phyloP scores from a whole-genome alignment of 2,888 invertebrate genomes.

The Eupithecia pulchellata region DNA sequence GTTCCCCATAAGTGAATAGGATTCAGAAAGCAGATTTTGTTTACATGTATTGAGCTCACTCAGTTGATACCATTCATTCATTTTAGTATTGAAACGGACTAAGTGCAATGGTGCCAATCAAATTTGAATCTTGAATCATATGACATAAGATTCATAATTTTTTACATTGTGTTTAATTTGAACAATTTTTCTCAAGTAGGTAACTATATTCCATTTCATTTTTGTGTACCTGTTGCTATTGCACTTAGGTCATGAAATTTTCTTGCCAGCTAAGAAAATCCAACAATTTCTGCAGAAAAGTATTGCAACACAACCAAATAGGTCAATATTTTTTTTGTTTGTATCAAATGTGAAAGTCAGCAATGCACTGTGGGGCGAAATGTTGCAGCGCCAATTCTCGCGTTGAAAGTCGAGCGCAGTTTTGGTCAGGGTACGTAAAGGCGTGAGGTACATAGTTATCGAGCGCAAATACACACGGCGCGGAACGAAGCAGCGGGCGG shows the following conservation, averaged over 20 bases:
- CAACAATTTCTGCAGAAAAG: slow-evolving; percentile 52
- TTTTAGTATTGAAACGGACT: slow-evolving; percentile 3
- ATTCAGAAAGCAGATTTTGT: slow-evolving; percentile 10
- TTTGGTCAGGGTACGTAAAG: slow-evolving; percentile 58
- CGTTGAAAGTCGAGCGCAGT: slow-evolving; percentile 33
- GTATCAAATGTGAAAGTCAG: slow-evolving; percentile 65
- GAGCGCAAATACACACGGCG: slow-evolving; percentile 51
- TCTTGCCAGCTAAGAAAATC: slow-evolving; percentile 57
- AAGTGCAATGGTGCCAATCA: slow-evolving; percentile 11
- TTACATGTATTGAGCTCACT: slow-evolving; percentile 17
- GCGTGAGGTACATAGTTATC: slow-evolving; percentile 51
- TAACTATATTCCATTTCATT: slow-evolving; percentile 5
- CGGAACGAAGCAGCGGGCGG: slow-evolving; percentile 53
- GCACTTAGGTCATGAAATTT: slow-evolving; percentile 40
- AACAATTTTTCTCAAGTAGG: slow-evolving; percentile 16
- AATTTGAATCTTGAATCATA: slow-evolving; percentile 15
- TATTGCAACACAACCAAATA: slow-evolving; percentile 52
- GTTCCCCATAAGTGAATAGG: neutral
- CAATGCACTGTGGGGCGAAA: slow-evolving; percentile 63
- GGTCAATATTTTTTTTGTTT: slow-evolving; percentile 49
- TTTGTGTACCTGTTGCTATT: slow-evolving; percentile 22
- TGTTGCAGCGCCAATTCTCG: slow-evolving; percentile 55
- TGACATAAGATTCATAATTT: slow-evolving; percentile 8
- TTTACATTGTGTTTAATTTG: neutral
- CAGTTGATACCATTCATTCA: slow-evolving; percentile 16